phyloP scores from a whole-genome alignment of 1,140 invertebrate genomes.

The Apis florea region DNA sequence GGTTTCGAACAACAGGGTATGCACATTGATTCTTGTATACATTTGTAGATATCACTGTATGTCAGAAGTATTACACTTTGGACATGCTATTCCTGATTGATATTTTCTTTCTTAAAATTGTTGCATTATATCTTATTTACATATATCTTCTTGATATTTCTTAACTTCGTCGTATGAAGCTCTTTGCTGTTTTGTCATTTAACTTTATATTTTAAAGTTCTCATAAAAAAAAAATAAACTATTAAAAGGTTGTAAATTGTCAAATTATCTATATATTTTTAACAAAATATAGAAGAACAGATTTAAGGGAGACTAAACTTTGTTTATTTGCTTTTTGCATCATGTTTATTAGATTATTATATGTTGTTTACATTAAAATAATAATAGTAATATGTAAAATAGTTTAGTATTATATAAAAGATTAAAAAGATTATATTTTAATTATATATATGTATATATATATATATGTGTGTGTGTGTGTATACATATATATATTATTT shows the following conservation, averaged over 20 bases:
- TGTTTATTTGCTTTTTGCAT: not conserved
- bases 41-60: slow-evolving; percentile 2
- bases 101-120: slow-evolving; percentile 11
- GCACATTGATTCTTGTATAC: slow-evolving; percentile 28
- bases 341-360: not conserved
- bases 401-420: slow-evolving; percentile 18
- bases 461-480: too few relatives aligned
- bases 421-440: slow-evolving; percentile 6
- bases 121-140: slow-evolving; percentile 5
- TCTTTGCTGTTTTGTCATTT: slow-evolving; percentile 23
- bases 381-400: not conserved
- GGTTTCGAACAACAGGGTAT: slow-evolving; percentile 23
- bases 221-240: not conserved
- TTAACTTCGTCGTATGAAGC: not conserved
- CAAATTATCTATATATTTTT: not conserved
- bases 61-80: slow-evolving; percentile 22
- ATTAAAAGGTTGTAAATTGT: not conserved
- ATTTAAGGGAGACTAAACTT: not conserved
- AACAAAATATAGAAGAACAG: not conserved
- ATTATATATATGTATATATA: not conserved
- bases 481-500: not conserved
- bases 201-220: slow-evolving; percentile 2
- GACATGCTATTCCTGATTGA: slow-evolving; percentile 8
- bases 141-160: slow-evolving; percentile 14
- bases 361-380: not conserved